Base-by-base conservation (phyloP, 1,140 invertebrate genomes). In the Stegodyphus mimosarum region DNA sequence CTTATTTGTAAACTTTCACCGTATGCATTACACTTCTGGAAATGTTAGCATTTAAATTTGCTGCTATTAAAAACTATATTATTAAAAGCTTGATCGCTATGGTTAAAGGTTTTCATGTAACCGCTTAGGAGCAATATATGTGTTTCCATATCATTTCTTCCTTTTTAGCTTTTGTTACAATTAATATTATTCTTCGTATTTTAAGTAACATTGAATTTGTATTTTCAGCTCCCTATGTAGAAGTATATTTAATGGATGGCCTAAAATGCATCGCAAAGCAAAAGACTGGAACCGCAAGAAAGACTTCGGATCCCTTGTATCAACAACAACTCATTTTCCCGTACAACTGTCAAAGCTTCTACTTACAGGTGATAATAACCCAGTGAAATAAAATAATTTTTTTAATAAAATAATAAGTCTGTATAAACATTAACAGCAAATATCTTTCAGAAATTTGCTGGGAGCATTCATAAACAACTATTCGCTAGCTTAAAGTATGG, bases 211-310 rank as follows among this genome's bases (percentile, higher is more conserved):
- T 33, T 33, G 33, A 33, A 33, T 33, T 81, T 88, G 85, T 89
- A 83, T 88, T 86, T 92, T 93, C 90, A 95, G 98, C 97, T 88
- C 96, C 98, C 15, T 99, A 99, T 91, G 98, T 99, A 0, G 99
- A 99, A 92, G 96, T 99, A 13, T 99, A 99, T 91, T 91, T 99
- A 78, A 97, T 99, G 78, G 96, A 94, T 89, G 96, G 97, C n/a
- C 99, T 99, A 91, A 95, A 95, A 86, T 99, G 97, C 90, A 94
- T 98, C 88, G 96, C 97, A 78, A 99, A 99, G 92, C 95, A 96
- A 87, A 99, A 99, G 92, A 99, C 98, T 5, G 92, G 93, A 70
- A 95, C 95, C 13, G 97, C 97, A 9, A 92, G 97, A 83, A 93
- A 97, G 89, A 99, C 98, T 6, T 92, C 99, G 85, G 97, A 99